phyloP scores from a whole-genome alignment of 64 coral and sea anemone genomes.

The Porites lutea region DNA sequence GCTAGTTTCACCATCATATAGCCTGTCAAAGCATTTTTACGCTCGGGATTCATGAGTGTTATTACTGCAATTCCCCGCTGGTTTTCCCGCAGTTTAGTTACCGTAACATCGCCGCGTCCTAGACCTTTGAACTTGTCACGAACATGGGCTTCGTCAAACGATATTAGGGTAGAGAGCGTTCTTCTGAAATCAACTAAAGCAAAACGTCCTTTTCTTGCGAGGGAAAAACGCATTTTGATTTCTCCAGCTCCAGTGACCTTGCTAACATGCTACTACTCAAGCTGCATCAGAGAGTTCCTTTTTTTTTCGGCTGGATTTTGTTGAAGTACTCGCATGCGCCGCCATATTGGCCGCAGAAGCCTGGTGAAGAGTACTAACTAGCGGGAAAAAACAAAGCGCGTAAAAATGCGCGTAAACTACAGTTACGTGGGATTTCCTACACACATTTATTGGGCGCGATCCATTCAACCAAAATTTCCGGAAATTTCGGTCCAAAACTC shows the following conservation, averaged over 20 bases:
- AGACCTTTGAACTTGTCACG: constrained; percentile 68
- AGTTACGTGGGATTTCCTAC: no score
- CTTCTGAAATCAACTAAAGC: background rate
- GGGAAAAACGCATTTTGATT: background rate
- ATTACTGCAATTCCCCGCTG: constrained; percentile 68
- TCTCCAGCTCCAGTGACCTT: background rate
- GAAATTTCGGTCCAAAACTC: no score
- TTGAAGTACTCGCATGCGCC: no score
- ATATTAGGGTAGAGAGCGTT: background rate
- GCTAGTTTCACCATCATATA: constrained; percentile 85
- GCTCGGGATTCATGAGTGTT: constrained; percentile 70
- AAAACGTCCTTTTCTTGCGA: background rate
- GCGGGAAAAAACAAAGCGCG: no score
- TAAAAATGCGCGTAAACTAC: no score
- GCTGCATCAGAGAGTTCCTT: no score
- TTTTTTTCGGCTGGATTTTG: no score
- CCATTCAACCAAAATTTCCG: no score
- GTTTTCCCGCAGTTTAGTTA: constrained; percentile 32
- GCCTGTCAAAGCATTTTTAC: constrained; percentile 87
- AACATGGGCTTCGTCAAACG: constrained; percentile 60
- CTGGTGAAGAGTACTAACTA: no score
- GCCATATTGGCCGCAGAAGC: no score
- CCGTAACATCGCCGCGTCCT: constrained; percentile 66
- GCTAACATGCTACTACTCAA: no score
- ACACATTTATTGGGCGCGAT: no score